Evolutionary conservation across 1,140 invertebrate species (phyloP).

Genomic region (Platyscapa corneri): DNA sequence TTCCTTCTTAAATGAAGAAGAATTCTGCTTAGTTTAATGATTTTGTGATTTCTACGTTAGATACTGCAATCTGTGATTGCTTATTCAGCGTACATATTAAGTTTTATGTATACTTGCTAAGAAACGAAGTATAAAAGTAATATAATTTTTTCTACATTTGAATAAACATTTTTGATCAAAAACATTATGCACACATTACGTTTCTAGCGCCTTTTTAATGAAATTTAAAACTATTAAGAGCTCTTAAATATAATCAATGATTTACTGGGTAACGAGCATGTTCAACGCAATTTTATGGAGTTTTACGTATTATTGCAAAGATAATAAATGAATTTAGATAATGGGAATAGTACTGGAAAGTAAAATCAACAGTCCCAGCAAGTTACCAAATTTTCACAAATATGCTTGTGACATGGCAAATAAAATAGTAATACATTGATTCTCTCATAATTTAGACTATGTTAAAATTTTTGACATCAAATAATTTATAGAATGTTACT

Average conservation of each 20-base stretch:
- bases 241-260: neutral
- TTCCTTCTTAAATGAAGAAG: constrained; percentile 2
- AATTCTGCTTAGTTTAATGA: constrained; percentile 5
- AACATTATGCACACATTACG: constrained; percentile 12
- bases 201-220: neutral
- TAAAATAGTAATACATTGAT: neutral
- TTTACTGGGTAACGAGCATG: neutral
- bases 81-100: constrained; percentile 23
- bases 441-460: neutral
- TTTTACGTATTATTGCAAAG: neutral
- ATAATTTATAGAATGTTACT: too few relatives aligned
- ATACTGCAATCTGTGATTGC: constrained; percentile 36
- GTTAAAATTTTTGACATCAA: neutral
- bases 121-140: neutral
- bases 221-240: neutral
- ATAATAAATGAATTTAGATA: neutral
- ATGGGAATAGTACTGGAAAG: neutral
- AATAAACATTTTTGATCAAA: neutral
- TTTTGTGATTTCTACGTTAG: constrained; percentile 2
- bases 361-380: neutral
- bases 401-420: neutral
- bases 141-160: constrained; percentile 24
- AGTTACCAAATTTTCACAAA: constrained; percentile 20
- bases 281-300: neutral
- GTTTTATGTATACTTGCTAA: constrained; percentile 15